Evolutionary conservation across 2,113 vertebrate genomes (phyloP).

Genomic region (Neolamprologus hecqui): DNA sequence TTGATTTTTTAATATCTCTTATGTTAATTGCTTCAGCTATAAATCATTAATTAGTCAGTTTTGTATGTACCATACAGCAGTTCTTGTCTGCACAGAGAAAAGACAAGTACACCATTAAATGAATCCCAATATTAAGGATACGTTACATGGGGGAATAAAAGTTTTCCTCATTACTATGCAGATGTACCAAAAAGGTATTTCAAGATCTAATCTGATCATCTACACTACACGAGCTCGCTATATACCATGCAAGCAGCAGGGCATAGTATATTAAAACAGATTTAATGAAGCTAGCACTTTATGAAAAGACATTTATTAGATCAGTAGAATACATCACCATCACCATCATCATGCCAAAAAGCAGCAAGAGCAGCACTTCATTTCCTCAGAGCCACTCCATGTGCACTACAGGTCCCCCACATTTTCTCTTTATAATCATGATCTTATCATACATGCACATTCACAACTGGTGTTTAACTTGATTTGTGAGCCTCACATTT

Average conservation of each 20-base stretch:
- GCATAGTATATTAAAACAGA: not conserved
- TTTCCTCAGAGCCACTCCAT: slow-evolving; percentile 54
- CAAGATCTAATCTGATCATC: slow-evolving; percentile 2
- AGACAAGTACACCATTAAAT: not conserved
- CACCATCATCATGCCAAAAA: slow-evolving; percentile 82
- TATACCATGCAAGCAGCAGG: not conserved
- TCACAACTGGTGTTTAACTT: slow-evolving; percentile 3
- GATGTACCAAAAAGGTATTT: not conserved
- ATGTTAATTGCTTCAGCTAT: not conserved
- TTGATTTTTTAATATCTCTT: not conserved
- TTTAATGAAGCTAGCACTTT: slow-evolving; percentile 74
- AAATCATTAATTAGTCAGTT: not conserved
- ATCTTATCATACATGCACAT: slow-evolving; percentile 6
- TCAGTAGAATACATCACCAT: slow-evolving; percentile 88
- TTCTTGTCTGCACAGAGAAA: not conserved
- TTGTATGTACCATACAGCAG: not conserved
- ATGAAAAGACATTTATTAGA: slow-evolving; percentile 96
- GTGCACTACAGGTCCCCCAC: not conserved
- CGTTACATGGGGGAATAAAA: not conserved
- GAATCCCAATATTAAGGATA: not conserved
- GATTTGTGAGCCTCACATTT: not conserved
- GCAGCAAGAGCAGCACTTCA: slow-evolving; percentile 82
- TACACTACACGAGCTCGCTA: not conserved
- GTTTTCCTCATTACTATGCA: not conserved
- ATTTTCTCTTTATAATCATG: not conserved